Percentiles rank a stretch among this genome's conserved stretches.
Conservation (phyloP, 2,797 vertebrate genomes). For the Sebastes iracundus region DNA sequence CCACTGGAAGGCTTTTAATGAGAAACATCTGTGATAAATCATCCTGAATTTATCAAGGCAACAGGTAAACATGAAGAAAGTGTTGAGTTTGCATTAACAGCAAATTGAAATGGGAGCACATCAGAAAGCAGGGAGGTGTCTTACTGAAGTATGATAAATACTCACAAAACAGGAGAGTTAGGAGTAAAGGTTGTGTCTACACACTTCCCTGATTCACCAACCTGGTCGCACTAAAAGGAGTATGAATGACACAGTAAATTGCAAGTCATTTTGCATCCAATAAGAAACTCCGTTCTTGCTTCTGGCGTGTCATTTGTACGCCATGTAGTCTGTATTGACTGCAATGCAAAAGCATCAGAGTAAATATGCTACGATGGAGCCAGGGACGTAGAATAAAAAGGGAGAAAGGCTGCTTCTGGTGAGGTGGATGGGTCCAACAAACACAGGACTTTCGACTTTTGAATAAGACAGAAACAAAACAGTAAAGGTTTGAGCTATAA, state of each 20-base stretch:
- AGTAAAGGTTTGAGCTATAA: fast-evolving
- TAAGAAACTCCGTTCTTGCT: too few relatives aligned
- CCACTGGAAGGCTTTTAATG: neutral
- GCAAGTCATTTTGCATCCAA: too few relatives aligned
- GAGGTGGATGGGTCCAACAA: too few relatives aligned
- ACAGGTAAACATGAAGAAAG: conserved; percentile 3
- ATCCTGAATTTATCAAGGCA: neutral
- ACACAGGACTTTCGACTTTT: fast-evolving
- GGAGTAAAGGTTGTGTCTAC: neutral
- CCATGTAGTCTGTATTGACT: too few relatives aligned
- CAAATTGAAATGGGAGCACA: neutral
- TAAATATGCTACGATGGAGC: too few relatives aligned
- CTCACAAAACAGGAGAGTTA: neutral
- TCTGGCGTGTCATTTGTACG: too few relatives aligned
- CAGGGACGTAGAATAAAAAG: fast-evolving
- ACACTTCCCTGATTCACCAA: too few relatives aligned
- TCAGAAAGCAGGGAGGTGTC: neutral
- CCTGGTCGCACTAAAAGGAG: too few relatives aligned
- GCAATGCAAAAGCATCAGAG: too few relatives aligned
- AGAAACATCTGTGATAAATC: conserved; percentile 1
- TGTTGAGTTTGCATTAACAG: neutral
- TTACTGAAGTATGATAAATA: neutral
- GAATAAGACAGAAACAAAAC: too few relatives aligned
- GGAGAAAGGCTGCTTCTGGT: too few relatives aligned
- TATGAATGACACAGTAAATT: too few relatives aligned